Conservation (phyloP, 2,113 vertebrate species). For the Morone saxatilis region DNA sequence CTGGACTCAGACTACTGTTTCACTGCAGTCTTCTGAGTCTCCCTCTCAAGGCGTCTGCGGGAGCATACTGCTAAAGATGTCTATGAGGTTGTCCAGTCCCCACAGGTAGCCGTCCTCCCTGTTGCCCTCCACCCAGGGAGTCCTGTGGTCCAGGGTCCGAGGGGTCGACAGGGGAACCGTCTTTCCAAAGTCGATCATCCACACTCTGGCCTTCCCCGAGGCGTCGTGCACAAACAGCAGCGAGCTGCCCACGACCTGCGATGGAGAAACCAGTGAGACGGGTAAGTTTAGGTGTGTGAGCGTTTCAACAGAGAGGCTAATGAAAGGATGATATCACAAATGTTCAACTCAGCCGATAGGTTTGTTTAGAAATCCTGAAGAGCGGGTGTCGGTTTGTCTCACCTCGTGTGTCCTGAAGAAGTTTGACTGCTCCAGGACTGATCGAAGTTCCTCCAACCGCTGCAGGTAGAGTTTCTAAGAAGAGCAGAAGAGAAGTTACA, state of each 20-base stretch:
- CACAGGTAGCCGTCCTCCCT: constrained; percentile 92
- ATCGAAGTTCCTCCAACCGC: constrained; percentile 85
- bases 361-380: constrained; percentile 22
- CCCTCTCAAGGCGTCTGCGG: constrained; percentile 54
- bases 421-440: constrained; percentile 85
- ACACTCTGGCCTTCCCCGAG: constrained; percentile 87
- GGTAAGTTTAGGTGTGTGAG: background rate
- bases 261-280: constrained; percentile 6
- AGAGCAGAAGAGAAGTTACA: background rate
- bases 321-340: background rate
- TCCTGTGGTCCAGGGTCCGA: constrained; percentile 88
- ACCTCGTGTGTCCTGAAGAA: constrained; percentile 94
- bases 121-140: constrained; percentile 92
- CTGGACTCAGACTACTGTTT: background rate
- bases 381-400: background rate
- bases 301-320: background rate
- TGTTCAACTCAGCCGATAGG: constrained; percentile 9
- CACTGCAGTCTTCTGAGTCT: background rate
- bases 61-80: constrained; percentile 84
- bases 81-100: constrained; percentile 92
- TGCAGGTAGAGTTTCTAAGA: constrained; percentile 86
- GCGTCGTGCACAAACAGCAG: constrained; percentile 92
- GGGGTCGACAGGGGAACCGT: constrained; percentile 84
- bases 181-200: constrained; percentile 97
- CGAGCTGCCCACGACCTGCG: constrained; percentile 92